These are phyloP conservation scores for Palythoa grandis DNA, from an alignment of 92 coral and sea anemone genomes.

Conservation along the genomic window DNA sequence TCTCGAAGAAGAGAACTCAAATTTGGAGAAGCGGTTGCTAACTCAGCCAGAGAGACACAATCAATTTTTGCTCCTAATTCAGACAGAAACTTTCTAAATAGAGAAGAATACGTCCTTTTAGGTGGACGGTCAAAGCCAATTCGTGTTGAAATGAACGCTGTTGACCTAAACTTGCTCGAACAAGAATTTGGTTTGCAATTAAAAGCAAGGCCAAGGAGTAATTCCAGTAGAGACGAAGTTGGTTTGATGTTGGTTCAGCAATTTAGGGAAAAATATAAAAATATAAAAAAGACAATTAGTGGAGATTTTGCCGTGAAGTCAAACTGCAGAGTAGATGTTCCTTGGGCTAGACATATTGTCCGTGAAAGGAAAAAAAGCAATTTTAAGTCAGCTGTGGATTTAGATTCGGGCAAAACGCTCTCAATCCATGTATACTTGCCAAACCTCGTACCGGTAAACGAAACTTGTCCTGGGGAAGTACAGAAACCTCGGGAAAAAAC, in stretches of 20 bases:
- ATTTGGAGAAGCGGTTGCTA: constrained; percentile 15
- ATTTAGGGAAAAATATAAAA: constrained; percentile 65
- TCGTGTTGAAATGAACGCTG: constrained; percentile 71
- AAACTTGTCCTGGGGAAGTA: neutral
- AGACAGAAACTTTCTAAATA: constrained; percentile 43
- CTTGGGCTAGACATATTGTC: constrained; percentile 87
- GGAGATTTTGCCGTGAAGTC: constrained; percentile 8
- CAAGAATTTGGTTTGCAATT: constrained; percentile 76
- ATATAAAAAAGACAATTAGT: constrained; percentile 30
- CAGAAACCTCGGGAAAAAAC: neutral
- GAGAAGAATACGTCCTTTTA: constrained; percentile 72
- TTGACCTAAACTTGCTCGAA: constrained; percentile 68
- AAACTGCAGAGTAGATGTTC: constrained; percentile 61
- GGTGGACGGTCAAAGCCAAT: constrained; percentile 89
- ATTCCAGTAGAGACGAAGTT: constrained; percentile 60
- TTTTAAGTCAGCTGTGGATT: constrained; percentile 22
- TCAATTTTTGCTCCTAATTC: constrained; percentile 51
- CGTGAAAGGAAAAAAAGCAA: constrained; percentile 15
- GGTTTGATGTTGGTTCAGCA: constrained; percentile 63
- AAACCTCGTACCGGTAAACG: constrained; percentile 30
- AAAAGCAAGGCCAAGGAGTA: constrained; percentile 65
- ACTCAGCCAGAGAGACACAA: constrained; percentile 51
- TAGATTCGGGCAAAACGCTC: constrained; percentile 73
- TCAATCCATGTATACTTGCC: constrained; percentile 90
- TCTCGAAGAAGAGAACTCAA: constrained; percentile 55